Evolutionary conservation across 2,797 vertebrate genomes (phyloP), one percentile per base, ranked within the genome.

Genomic region (Darevskia mixta): DNA sequence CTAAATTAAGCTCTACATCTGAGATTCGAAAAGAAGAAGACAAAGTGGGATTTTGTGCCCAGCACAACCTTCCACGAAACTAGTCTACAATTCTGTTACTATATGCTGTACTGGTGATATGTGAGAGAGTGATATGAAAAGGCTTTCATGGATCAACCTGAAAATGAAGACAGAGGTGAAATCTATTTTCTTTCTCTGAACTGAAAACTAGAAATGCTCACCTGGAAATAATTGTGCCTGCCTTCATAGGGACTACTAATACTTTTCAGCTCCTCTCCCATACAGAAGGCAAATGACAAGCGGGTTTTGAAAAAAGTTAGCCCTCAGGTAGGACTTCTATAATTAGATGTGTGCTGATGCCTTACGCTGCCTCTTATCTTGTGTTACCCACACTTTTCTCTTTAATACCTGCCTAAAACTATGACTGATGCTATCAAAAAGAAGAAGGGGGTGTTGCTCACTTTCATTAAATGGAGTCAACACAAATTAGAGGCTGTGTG

Each of bases 381-480:
- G 55, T 81, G 67, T 73, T 66, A 69, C 32, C 15, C 18, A 38
- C 41, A 38, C 17, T 38, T 75, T 79, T 5, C 61, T 3, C 0
- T 81, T 89, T 85, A 89, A 43, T 69, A 72, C 41, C 69, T 76
- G 49, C n/a, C 81, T 85, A 55, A 80, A 85, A 81, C 6, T 17
- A 27, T 85, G 80, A 85, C 58, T 64, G 76, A 85, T 81, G 58
- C 82, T 64, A 79, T 75, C 27, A 29, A 35, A 38, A 49, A 43
- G 29, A 15, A n/a, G 38, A 15, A 23, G 55, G 17, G 20, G 4
- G 64, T 67, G 20, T 38, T n/a, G n/a, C 88, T 89, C 72, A 32
- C 27, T 66, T 75, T 83, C 71, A 84, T 83, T 64, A 73, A 79
- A 84, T 38, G 32, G 11, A 87, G 77, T 90, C 85, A 66, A 90